Percentiles rank a stretch among this genome's conserved stretches.
phyloP scores from a whole-genome alignment of 2,113 vertebrate species.

The Lepus timidus region DNA sequence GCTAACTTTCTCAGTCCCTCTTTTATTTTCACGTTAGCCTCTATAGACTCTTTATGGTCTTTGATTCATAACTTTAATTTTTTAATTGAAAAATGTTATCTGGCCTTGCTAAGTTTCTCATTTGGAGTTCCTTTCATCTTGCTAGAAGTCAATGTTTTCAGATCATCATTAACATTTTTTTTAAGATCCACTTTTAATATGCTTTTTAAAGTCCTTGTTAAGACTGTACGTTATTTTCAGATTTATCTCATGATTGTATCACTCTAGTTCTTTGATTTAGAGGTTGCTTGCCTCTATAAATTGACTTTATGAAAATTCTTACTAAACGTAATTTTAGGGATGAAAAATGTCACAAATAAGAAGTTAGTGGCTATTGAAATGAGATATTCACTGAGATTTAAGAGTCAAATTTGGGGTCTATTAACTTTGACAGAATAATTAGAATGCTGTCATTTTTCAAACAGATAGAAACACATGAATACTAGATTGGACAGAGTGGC shows the following conservation, averaged over 20 bases:
- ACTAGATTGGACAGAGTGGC: slow-evolving; percentile 19
- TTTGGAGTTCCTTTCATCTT: slow-evolving; percentile 51
- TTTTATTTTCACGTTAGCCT: slow-evolving; percentile 20
- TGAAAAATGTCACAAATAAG: slow-evolving; percentile 64
- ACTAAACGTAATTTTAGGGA: slow-evolving; percentile 53
- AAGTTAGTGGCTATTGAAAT: slow-evolving; percentile 68
- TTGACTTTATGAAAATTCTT: slow-evolving; percentile 67
- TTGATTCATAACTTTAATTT: slow-evolving; percentile 48
- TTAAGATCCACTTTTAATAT: neutral
- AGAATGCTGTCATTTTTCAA: slow-evolving; percentile 78
- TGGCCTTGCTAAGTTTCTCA: slow-evolving; percentile 14
- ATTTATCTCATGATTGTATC: slow-evolving; percentile 35
- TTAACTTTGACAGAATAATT: slow-evolving; percentile 82
- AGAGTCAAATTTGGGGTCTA: slow-evolving; percentile 70
- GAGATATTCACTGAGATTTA: slow-evolving; percentile 71
- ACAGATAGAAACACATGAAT: slow-evolving; percentile 72
- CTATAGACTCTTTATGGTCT: slow-evolving; percentile 1
- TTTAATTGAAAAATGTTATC: slow-evolving; percentile 45
- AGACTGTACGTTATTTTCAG: slow-evolving; percentile 24
- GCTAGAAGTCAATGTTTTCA: slow-evolving; percentile 44
- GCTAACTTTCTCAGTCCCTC: neutral
- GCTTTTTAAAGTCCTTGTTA: slow-evolving; percentile 38
- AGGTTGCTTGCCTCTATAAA: slow-evolving; percentile 47
- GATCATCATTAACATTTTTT: slow-evolving; percentile 40
- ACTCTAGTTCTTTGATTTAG: slow-evolving; percentile 59